Conservation (phyloP, 1,140 invertebrate genomes). For the Helicoverpa zea region DNA sequence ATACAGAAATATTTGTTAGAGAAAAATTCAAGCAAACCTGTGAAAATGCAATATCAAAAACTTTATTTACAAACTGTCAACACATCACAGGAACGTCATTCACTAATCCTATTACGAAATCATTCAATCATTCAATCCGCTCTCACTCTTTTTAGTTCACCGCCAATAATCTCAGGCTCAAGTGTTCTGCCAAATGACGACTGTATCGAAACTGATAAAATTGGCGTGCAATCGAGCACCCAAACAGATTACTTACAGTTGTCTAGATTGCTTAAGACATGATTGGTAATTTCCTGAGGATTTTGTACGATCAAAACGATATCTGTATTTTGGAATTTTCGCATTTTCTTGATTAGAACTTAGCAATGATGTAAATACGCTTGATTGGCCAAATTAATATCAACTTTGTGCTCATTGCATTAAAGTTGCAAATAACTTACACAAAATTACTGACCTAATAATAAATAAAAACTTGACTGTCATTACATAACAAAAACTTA, state of each 20-base stretch:
- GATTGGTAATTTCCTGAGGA: too few relatives aligned
- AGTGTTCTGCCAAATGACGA: conserved; percentile 10
- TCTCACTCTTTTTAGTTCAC: conserved; percentile 7
- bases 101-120: conserved; percentile 33
- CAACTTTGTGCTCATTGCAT: too few relatives aligned
- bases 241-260: not conserved
- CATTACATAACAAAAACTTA: not conserved
- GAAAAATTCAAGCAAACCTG: not conserved
- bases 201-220: conserved; percentile 8
- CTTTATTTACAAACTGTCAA: not conserved
- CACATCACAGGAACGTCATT: conserved; percentile 2
- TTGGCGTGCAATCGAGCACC: conserved; percentile 7
- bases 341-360: too few relatives aligned
- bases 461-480: not conserved
- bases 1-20: too few relatives aligned
- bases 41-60: not conserved
- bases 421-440: too few relatives aligned
- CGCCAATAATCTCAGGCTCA: conserved; percentile 36
- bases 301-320: too few relatives aligned
- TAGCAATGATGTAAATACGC: too few relatives aligned
- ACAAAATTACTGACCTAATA: too few relatives aligned
- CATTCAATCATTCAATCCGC: not conserved
- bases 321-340: too few relatives aligned
- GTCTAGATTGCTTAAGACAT: not conserved
- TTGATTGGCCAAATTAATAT: too few relatives aligned